These are phyloP conservation scores for Puntigrus tetrazona DNA, from an alignment of 2,113 vertebrate species.

Conservation along the genomic window DNA sequence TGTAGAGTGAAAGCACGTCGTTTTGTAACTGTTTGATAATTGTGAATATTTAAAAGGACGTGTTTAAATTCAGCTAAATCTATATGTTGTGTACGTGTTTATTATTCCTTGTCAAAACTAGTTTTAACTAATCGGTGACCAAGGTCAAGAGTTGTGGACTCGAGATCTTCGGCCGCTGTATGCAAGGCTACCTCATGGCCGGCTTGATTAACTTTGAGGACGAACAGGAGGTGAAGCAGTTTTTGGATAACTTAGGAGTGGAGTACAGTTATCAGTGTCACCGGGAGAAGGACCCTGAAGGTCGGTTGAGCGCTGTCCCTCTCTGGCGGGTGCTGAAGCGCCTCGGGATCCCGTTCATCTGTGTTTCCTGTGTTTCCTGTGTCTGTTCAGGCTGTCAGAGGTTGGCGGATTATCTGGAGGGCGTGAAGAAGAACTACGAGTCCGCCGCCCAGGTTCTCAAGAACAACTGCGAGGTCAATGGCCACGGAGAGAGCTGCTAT, in stretches of 20 bases:
- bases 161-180: background rate
- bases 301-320: conserved; percentile 71
- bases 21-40: background rate
- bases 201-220: conserved; percentile 88
- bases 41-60: background rate
- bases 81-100: background rate
- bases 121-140: conserved; percentile 22
- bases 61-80: background rate
- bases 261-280: conserved; percentile 93
- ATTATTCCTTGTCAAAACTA: background rate
- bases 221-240: conserved; percentile 86
- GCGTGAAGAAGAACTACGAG: conserved; percentile 84
- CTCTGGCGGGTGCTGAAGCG: conserved; percentile 53
- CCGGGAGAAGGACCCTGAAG: conserved; percentile 89
- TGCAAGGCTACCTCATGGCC: conserved; percentile 74
- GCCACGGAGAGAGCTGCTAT: conserved; percentile 90
- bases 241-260: conserved; percentile 84
- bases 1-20: background rate
- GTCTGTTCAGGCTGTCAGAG: conserved; percentile 89
- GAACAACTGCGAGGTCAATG: conserved; percentile 86
- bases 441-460: conserved; percentile 85
- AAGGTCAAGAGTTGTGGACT: conserved; percentile 67
- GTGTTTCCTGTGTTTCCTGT: background rate
- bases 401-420: conserved; percentile 90
- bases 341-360: too few relatives aligned